Conservation (phyloP, 2,797 vertebrate genomes). For the Hydrocynus forskahlii region DNA sequence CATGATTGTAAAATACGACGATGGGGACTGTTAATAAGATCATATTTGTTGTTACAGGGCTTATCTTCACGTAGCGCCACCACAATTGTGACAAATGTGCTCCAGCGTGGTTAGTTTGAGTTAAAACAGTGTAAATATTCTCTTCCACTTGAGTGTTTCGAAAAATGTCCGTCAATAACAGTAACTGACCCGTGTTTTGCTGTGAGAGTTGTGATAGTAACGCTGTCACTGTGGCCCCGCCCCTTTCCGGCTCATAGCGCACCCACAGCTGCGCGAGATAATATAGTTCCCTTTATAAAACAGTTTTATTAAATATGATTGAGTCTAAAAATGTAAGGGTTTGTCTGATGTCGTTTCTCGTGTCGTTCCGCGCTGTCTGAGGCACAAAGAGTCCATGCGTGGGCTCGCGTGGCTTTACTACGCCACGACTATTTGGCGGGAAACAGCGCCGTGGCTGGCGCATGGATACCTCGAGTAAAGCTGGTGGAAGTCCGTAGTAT, state of each 20-base stretch:
- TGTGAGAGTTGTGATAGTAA: not conserved
- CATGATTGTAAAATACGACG: no score
- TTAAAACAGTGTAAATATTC: no score
- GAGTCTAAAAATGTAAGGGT: not conserved
- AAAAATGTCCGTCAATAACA: no score
- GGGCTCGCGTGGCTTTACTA: constrained; percentile 2
- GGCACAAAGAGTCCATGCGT: not conserved
- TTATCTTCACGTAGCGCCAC: no score
- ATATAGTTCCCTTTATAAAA: constrained; percentile 46
- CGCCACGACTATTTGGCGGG: constrained; percentile 61
- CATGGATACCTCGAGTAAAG: constrained; percentile 40
- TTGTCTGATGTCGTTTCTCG: not conserved
- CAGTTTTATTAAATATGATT: not conserved
- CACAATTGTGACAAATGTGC: no score
- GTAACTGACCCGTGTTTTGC: no score
- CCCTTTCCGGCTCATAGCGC: constrained; percentile 3
- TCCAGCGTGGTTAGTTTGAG: no score
- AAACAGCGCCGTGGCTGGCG: constrained; percentile 49
- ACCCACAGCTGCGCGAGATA: not conserved
- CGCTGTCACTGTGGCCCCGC: constrained; percentile 44
- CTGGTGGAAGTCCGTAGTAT: constrained; percentile 44
- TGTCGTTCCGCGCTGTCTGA: not conserved
- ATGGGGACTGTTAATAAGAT: no score
- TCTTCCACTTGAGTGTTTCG: no score
- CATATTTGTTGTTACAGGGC: no score